phyloP scores from a whole-genome alignment of 2,113 vertebrate genomes.

The Struthio camelus region DNA sequence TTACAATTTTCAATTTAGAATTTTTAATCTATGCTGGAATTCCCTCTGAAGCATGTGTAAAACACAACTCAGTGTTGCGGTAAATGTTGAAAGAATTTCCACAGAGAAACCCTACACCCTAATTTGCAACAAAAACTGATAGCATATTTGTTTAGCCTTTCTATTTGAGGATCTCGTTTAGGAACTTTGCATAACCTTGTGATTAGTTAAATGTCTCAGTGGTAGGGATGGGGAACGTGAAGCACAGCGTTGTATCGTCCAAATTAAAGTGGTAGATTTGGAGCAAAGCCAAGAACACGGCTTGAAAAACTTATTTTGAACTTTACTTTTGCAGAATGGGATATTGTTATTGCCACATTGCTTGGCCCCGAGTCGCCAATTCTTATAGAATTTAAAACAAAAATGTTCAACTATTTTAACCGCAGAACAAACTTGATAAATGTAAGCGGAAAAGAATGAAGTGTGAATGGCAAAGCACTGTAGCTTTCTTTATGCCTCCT shows the following conservation, averaged over 20 bases:
- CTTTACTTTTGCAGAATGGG: not conserved
- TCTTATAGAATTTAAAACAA: not conserved
- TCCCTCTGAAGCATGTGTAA: not conserved
- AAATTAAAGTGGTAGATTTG: not conserved
- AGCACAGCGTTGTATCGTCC: not conserved
- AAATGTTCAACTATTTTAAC: not conserved
- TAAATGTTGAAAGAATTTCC: not conserved
- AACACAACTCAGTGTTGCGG: not conserved
- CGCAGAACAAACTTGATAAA: not conserved
- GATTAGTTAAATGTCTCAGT: not conserved
- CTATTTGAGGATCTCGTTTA: not conserved
- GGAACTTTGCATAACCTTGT: not conserved
- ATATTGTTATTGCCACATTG: not conserved
- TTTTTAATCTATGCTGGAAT: not conserved
- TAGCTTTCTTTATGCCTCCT: not conserved
- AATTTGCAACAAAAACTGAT: not conserved
- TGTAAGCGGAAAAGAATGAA: not conserved
- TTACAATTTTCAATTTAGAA: not conserved
- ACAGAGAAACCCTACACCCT: not conserved
- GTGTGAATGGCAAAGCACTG: not conserved
- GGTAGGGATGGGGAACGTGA: not conserved
- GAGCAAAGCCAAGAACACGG: not conserved
- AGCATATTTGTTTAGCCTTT: not conserved
- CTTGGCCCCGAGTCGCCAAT: not conserved
- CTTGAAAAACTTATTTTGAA: not conserved